These are phyloP conservation scores for Cryptoblepharus egeriae DNA, from an alignment of 2,797 vertebrate genomes.

Conservation along the genomic window DNA sequence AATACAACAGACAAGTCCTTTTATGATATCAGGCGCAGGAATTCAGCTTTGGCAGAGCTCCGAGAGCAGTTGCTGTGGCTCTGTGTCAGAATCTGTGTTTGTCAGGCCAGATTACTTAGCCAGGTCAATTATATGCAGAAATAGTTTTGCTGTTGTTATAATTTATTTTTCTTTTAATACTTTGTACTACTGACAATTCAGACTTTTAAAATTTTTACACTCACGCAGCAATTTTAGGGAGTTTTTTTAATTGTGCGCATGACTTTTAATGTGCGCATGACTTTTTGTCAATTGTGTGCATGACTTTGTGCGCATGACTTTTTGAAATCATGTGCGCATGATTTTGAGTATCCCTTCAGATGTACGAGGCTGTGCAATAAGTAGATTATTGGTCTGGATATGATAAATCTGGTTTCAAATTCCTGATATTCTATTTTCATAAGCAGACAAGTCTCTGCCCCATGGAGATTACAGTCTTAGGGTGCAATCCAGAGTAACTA, in stretches of 20 bases:
- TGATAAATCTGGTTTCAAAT: background rate
- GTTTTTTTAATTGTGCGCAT: too few species aligned
- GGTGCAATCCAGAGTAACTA: too few species aligned
- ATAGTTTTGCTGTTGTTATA: conserved; percentile 36
- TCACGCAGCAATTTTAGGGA: too few species aligned
- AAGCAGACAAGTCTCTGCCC: background rate
- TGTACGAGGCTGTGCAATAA: background rate
- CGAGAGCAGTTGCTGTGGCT: conserved; percentile 74
- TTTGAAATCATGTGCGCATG: too few species aligned
- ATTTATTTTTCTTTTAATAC: conserved; percentile 28
- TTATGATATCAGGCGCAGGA: conserved; percentile 76
- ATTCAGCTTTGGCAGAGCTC: conserved; percentile 75
- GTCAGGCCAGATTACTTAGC: conserved; percentile 77
- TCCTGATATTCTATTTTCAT: background rate
- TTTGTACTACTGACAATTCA: conserved; percentile 46
- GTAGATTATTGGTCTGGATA: conserved; percentile 1
- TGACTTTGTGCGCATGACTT: too few species aligned
- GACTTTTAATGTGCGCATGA: too few species aligned
- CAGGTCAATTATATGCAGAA: conserved; percentile 76
- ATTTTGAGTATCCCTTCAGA: background rate
- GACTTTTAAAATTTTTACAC: too few species aligned
- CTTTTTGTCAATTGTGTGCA: too few species aligned
- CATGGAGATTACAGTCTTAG: background rate
- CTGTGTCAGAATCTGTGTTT: conserved; percentile 70
- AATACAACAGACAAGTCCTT: conserved; percentile 76